A percentile compares a stretch with the other conserved stretches of the same genome.
These are phyloP conservation scores for Coregonus clupeaformis DNA, from an alignment of 2,113 vertebrate genomes.

Conservation along the genomic window DNA sequence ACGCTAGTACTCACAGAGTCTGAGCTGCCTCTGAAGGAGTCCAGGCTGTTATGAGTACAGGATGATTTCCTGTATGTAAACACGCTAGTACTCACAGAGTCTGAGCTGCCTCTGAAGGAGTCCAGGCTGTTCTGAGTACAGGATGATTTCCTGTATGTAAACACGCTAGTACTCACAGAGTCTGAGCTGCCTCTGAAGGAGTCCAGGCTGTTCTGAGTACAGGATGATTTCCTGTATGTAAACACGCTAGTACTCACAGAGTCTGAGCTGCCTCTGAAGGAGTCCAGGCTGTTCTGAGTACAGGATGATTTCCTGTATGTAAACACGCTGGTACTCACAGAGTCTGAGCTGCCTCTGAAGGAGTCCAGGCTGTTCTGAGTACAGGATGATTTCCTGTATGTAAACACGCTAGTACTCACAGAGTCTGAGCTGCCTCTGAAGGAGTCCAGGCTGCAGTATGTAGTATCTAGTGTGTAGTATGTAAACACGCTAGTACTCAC, in stretches of 20 bases:
- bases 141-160: conserved; percentile 78
- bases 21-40: conserved; percentile 83
- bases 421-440: conserved; percentile 86
- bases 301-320: conserved; percentile 79
- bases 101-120: conserved; percentile 83
- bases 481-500: too few species aligned
- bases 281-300: conserved; percentile 82
- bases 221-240: conserved; percentile 79
- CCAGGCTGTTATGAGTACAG: conserved; percentile 80
- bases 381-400: conserved; percentile 78
- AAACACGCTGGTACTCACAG: too few species aligned
- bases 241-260: conserved; percentile 87
- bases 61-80: conserved; percentile 80
- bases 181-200: conserved; percentile 85
- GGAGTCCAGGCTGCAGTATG: conserved; percentile 85
- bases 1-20: conserved; percentile 88
- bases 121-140: conserved; percentile 82
- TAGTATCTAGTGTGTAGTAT: too few species aligned
- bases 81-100: conserved; percentile 88
- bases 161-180: conserved; percentile 86
- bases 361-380: conserved; percentile 84
- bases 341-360: conserved; percentile 84
- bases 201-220: conserved; percentile 81
- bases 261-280: conserved; percentile 84
- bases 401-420: too few species aligned